phyloP scores from a whole-genome alignment of 2,797 vertebrate genomes.

The Myotis pilosus region DNA sequence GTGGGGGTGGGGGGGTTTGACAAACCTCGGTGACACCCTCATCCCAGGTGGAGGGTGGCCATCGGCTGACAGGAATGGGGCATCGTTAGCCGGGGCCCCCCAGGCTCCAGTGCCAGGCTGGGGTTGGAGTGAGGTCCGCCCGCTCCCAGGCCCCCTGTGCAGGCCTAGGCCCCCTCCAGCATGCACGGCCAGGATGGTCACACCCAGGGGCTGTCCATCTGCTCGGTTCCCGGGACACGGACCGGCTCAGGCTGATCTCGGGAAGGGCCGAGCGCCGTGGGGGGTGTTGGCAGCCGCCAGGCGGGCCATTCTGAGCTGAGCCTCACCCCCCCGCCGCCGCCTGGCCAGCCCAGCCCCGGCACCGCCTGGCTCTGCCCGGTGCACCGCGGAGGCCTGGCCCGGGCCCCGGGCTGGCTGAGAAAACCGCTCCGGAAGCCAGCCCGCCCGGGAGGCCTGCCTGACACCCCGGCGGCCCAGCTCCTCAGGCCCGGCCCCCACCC shows the following conservation, averaged over 20 bases:
- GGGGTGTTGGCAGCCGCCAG: background rate
- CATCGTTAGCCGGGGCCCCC: no score
- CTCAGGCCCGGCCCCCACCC: no score
- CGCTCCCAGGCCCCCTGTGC: background rate
- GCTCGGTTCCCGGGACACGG: accelerated
- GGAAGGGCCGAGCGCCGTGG: accelerated
- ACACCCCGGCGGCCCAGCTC: no score
- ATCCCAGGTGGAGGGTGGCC: background rate
- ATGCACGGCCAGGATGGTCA: accelerated
- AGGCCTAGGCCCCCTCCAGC: background rate
- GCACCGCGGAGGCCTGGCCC: constrained; percentile 37
- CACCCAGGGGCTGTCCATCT: accelerated
- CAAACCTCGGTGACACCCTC: background rate
- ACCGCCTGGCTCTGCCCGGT: constrained; percentile 13
- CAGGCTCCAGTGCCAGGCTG: no score
- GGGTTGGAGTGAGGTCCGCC: no score
- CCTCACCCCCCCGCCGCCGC: background rate
- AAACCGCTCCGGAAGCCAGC: constrained; percentile 29
- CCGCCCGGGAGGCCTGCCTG: background rate
- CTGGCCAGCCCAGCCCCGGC: background rate
- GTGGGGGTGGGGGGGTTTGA: background rate
- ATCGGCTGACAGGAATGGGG: background rate
- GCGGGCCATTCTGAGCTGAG: accelerated
- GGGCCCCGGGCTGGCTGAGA: constrained; percentile 40
- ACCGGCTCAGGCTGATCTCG: accelerated